Evolutionary conservation across 2,888 invertebrate genomes (phyloP).

Genomic region (Salpingus planirostris): DNA sequence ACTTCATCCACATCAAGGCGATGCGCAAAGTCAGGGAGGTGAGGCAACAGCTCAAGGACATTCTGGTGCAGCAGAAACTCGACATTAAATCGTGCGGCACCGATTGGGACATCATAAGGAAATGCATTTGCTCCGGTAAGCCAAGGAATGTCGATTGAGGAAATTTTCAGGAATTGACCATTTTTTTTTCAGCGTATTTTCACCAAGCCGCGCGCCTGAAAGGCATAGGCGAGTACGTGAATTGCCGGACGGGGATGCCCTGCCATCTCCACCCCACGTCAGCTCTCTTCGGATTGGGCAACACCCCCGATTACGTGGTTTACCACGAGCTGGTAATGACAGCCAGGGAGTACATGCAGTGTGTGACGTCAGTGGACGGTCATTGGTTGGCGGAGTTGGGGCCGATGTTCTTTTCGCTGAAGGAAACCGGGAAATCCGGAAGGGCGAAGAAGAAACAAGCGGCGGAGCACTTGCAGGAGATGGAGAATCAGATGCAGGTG

Average conservation of each 20-base stretch:
- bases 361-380: conserved; percentile 97
- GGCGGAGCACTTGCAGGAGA: conserved; percentile 80
- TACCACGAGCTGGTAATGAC: conserved; percentile 99
- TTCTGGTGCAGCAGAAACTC: conserved; percentile 90
- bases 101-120: conserved; percentile 96
- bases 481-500: conserved; percentile 94
- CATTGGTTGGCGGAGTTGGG: conserved; percentile 97
- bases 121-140: conserved; percentile 92
- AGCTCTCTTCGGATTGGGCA: conserved; percentile 95
- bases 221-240: conserved; percentile 97
- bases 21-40: conserved; percentile 98
- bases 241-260: conserved; percentile 96
- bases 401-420: conserved; percentile 97
- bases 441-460: conserved; percentile 83
- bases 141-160: too few relatives aligned
- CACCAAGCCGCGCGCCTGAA: conserved; percentile 92
- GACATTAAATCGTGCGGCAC: conserved; percentile 86
- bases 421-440: conserved; percentile 85
- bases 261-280: conserved; percentile 98
- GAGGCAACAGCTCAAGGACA: conserved; percentile 92
- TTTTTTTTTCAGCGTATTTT: conserved; percentile 67
- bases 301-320: conserved; percentile 96
- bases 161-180: conserved; percentile 6
- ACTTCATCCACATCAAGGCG: conserved; percentile 97
- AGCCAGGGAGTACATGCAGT: conserved; percentile 95